A percentile compares a stretch with the other conserved stretches of the same genome.
Conservation (phyloP, 2,888 invertebrate genomes). For the Dicranocentrus wangi region DNA sequence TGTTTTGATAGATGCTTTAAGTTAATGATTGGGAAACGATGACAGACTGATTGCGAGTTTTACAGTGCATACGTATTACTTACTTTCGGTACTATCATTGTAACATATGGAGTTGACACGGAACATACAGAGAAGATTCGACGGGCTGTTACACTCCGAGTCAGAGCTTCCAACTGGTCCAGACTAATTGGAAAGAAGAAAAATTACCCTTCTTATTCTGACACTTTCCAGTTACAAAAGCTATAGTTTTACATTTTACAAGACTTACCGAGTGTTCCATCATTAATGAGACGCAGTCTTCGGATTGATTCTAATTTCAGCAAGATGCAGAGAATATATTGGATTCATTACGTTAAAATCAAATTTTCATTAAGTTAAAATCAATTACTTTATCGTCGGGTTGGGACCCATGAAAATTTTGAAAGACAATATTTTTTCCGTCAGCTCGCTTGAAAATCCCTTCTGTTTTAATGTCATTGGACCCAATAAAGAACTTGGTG, state of each 20-base stretch:
- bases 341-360: background rate
- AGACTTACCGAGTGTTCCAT: background rate
- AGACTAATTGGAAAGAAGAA: background rate
- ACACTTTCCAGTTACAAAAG: too few species aligned
- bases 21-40: too few species aligned
- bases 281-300: background rate
- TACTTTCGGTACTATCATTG: slow-evolving; percentile 33
- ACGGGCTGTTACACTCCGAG: background rate
- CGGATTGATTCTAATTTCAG: slow-evolving; percentile 10
- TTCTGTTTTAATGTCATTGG: slow-evolving; percentile 23
- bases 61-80: background rate
- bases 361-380: background rate
- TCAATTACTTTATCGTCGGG: slow-evolving; percentile 17
- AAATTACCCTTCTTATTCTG: too few species aligned
- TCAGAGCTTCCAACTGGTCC: slow-evolving; percentile 33
- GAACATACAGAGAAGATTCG: slow-evolving; percentile 25
- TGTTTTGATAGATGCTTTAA: too few species aligned
- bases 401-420: slow-evolving; percentile 7
- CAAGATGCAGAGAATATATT: too few species aligned
- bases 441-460: slow-evolving; percentile 2
- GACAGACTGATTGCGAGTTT: too few species aligned
- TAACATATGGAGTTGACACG: background rate
- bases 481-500: slow-evolving; percentile 15
- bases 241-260: background rate
- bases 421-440: slow-evolving; percentile 4